Evolutionary conservation across 2,797 vertebrate species (phyloP).

Genomic region (Erithacus rubecula): DNA sequence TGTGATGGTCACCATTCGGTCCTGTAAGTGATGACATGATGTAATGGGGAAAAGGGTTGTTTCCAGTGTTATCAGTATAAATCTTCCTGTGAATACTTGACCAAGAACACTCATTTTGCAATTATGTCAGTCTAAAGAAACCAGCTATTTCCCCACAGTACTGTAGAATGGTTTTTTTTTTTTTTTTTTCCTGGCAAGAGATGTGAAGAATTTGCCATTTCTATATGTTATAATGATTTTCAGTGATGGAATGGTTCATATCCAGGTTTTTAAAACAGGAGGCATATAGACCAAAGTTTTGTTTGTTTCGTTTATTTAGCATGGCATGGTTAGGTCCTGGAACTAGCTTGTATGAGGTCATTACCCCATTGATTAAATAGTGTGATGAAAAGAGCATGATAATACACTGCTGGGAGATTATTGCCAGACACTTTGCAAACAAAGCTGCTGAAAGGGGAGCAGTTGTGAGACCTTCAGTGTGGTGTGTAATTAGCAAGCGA

Average conservation of each 20-base stretch:
- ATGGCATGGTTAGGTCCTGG: slow-evolving; percentile 58
- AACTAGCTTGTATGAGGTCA: slow-evolving; percentile 64
- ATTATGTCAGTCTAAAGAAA: slow-evolving; percentile 55
- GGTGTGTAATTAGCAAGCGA: slow-evolving; percentile 68
- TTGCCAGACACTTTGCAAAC: slow-evolving; percentile 75
- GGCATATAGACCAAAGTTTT: not conserved
- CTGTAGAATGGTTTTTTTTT: not conserved
- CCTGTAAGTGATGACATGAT: slow-evolving; percentile 53
- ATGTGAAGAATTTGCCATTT: slow-evolving; percentile 35
- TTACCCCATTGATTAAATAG: slow-evolving; percentile 79
- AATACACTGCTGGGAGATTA: slow-evolving; percentile 75
- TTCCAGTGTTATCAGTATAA: slow-evolving; percentile 44
- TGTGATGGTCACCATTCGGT: slow-evolving; percentile 58
- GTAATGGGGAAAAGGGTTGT: slow-evolving; percentile 33
- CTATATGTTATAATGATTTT: slow-evolving; percentile 25
- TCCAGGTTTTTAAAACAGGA: slow-evolving; percentile 41
- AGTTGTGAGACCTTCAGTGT: slow-evolving; percentile 63
- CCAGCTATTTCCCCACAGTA: not conserved
- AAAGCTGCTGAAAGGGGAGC: slow-evolving; percentile 72
- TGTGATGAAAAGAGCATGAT: slow-evolving; percentile 75
- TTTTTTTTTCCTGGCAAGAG: slow-evolving; percentile 7
- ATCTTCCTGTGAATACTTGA: slow-evolving; percentile 57
- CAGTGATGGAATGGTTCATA: slow-evolving; percentile 4
- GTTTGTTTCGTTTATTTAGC: slow-evolving; percentile 69
- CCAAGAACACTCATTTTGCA: slow-evolving; percentile 16